Evolutionary conservation across 2,888 invertebrate species (phyloP).

Genomic region (Melanargia galathea): DNA sequence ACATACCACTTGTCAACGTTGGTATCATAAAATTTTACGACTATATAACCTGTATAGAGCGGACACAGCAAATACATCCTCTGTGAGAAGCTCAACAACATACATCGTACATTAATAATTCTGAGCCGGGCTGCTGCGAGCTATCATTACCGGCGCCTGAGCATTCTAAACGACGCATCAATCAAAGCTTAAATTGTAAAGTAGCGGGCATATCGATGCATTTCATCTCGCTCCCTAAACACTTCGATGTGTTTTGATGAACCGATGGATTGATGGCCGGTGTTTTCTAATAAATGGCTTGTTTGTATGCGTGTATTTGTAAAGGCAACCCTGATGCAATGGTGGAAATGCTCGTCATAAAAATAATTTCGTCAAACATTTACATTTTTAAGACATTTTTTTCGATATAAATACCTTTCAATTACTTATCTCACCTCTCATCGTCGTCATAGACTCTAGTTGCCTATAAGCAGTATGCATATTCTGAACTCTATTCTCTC

Average conservation of each 20-base stretch:
- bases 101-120: conserved; percentile 25
- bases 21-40: conserved; percentile 19
- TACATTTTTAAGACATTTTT: too few species aligned
- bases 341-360: not conserved
- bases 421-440: not conserved
- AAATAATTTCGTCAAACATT: too few species aligned
- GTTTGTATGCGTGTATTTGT: conserved; percentile 3
- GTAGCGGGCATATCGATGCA: conserved; percentile 50
- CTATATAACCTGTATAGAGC: conserved; percentile 4
- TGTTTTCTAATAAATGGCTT: conserved; percentile 38
- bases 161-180: conserved; percentile 45
- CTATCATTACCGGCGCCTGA: conserved; percentile 44
- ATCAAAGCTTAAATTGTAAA: conserved; percentile 52
- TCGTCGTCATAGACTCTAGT: too few species aligned
- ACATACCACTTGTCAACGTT: conserved; percentile 16
- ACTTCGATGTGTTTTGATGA: conserved; percentile 51
- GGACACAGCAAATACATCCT: conserved; percentile 11
- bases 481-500: not conserved
- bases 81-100: conserved; percentile 22
- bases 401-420: too few species aligned
- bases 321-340: not conserved
- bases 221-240: conserved; percentile 53
- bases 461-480: too few species aligned
- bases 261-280: conserved; percentile 42
- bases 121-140: conserved; percentile 30